Base-by-base conservation (phyloP, 64 coral and sea anemone species). In the Platygyra sinensis region DNA sequence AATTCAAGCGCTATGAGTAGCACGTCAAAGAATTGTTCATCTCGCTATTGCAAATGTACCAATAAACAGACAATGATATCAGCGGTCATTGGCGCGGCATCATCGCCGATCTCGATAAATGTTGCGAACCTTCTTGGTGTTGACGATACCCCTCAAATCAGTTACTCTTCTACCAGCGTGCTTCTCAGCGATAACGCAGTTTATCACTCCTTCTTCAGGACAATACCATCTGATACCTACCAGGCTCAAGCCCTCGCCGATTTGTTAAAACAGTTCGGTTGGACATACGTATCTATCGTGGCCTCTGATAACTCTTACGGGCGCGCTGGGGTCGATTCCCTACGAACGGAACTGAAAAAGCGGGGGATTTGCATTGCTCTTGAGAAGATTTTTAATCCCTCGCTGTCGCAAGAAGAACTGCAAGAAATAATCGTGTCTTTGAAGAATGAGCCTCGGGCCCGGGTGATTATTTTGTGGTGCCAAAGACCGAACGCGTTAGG, bases 231-330 rank as follows among this genome's bases (percentile, higher is more conserved):
- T 8, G 95, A 96, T 81, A 87, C 86, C 14, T 96, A 96, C 72
- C 95, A 96, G 51, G 95, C 95, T 28, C 89, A 93, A 39, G 91
- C 91, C 9, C 89, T 96, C 2, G 95, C 95, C 30, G 95, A 96
- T 87, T 79, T 96, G 55, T 69, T 96, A 14, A 32, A 64, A 17
- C 73, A 62, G 39, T 96, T 96, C 89, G 76, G 77, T 22, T 96
- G 95, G 95, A 93, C 92, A 16, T 96, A 96, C 54, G 95, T 96
- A 61, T 96, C 95, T 2, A 72, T 96, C 2, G 72, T 96, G 50
- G 95, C 95, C 4, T 96, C 95, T 10, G 95, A 96, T 82, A 90
- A 86, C 61, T 82, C 91, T 8, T 96, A 96, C 59, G 95, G 95
- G 3, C 84, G 95, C 27, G 92, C 76, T 25, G 95, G 95, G 0